Base-by-base conservation (phyloP, 2,888 invertebrate genomes). In the Philopedon plagiatum region DNA sequence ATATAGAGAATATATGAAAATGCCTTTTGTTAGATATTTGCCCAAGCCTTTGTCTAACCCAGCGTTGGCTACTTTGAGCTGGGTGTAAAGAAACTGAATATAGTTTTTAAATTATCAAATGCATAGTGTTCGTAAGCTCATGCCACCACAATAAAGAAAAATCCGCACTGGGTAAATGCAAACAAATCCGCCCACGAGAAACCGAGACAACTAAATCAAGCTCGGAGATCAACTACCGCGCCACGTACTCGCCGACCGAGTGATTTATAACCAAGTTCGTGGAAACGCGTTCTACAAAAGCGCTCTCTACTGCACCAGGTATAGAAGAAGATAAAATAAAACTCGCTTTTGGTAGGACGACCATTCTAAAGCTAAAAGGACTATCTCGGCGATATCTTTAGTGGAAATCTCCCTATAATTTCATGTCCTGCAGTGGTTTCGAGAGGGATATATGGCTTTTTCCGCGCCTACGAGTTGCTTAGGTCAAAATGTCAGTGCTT, bases 171-270 rank as follows among this genome's bases (percentile, higher is more conserved):
- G 58, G 65, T 71, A 73, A 73, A 84, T 84, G 84, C 84, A 83
- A 84, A 85, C 84, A 84, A 82, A 83, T 82, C 84, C 85, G 85
- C 85, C 85, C 83, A 85, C 84, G 81, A 82, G 79, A 68, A 80
- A 80, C 81, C 85, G 84, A 85, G 84, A 85, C 85, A 85, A 85
- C 85, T 85, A 85, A 85, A 85, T 85, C 85, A 85, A 73, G 64
- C 57, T 58, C 61, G 60, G 65, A 73, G 73, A 73, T 73, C 73
- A 73, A 73, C 73, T 73, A 73, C 73, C 72, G 72, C 66, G 63
- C 62, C 72, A 56, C 58, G 62, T 63, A 62, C 67, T 37, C 54
- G 29, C 64, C 46, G 57, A 56, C 60, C 44, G 60, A 64, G 41
- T 64, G 73, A 73, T 73, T 73, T 73, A 73, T 64, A 58, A 64